A percentile compares a stretch with the other conserved stretches of the same genome.
Conservation (phyloP, 2,888 invertebrate genomes). For the Drosophila planitibia region DNA sequence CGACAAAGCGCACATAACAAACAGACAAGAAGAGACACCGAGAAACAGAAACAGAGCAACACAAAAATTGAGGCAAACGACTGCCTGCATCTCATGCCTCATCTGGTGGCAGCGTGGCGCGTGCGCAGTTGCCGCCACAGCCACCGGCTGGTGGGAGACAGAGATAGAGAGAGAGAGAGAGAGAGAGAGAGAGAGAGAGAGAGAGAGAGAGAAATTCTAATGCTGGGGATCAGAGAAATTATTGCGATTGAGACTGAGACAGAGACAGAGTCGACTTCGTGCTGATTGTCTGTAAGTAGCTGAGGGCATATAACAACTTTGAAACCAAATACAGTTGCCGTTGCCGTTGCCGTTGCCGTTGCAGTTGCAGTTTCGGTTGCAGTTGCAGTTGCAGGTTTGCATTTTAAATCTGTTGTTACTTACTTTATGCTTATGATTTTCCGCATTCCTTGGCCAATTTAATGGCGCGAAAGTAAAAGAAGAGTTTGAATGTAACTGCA, state of each 20-base stretch:
- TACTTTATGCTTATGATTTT: constrained; percentile 71
- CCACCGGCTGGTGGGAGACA: constrained; percentile 60
- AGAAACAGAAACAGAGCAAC: neutral
- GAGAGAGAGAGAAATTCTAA: constrained; percentile 79
- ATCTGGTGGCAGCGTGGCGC: constrained; percentile 57
- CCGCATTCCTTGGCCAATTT: constrained; percentile 82
- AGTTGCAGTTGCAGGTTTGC: constrained; percentile 40
- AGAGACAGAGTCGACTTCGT: constrained; percentile 45
- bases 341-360: constrained; percentile 8
- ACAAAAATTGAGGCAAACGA: constrained; percentile 9
- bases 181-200: constrained; percentile 77
- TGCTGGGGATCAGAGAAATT: constrained; percentile 65
- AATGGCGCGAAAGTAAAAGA: constrained; percentile 79
- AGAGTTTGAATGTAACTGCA: neutral
- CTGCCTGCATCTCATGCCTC: constrained; percentile 65
- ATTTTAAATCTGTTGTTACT: constrained; percentile 55
- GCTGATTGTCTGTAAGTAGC: constrained; percentile 81
- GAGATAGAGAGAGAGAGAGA: too few species aligned
- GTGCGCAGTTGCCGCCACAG: constrained; percentile 64
- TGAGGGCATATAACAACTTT: constrained; percentile 67
- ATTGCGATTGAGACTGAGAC: constrained; percentile 30
- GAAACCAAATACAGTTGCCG: constrained; percentile 45
- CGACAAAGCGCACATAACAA: constrained; percentile 77
- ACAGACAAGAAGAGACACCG: constrained; percentile 51
- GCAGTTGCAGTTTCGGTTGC: constrained; percentile 32